Evolutionary conservation across 2,888 invertebrate genomes (phyloP), one percentile per base, ranked within the genome.

Genomic region (Azorinus chamasolen): DNA sequence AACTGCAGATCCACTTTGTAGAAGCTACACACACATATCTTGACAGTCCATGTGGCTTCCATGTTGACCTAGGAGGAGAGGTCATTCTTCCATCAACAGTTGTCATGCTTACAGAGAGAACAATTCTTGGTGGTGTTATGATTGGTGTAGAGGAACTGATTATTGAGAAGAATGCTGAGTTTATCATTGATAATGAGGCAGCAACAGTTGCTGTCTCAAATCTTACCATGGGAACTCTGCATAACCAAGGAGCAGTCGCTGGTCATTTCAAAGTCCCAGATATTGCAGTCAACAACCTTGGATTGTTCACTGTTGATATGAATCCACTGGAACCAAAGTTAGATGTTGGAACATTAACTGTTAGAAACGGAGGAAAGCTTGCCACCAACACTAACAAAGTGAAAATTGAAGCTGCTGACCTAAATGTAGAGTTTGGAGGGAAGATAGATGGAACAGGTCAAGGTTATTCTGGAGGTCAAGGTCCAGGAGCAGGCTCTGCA

Each of bases 1-100:
- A 85, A 48, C 65, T 88, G 8, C 54, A 77, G 20, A 80, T 89
- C 1, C 25, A 87, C 53, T 87, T 85, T 75, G 86, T 88, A 5
- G 86, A 83, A 32, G 84, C 88, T 1, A 87, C 89, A 1, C 88
- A 88, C 69, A 88, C 89, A 8, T 88, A 88, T 54, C 71, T 89
- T 6, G 87, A 88, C 65, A 74, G 87, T 10, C 88, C 89, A 14
- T 87, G 88, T 79, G 88, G 88, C 22, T 82, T 89, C 61, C 86
- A 87, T 70, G 81, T 89, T 0, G 87, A 89, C 51, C 32, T 32
- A 6, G 84, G 80, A n/a, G 89, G 88, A 20, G 87, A 88, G 70
- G 68, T 86, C 45, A 79, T 88, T 48, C 73, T 89, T 2, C 89
- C 89, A 22, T 85, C 85, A 16, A 73, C 71, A 8, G 77, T 87